Base-by-base conservation (phyloP, 2,113 vertebrate species). In the Orientallactaga bullata region DNA sequence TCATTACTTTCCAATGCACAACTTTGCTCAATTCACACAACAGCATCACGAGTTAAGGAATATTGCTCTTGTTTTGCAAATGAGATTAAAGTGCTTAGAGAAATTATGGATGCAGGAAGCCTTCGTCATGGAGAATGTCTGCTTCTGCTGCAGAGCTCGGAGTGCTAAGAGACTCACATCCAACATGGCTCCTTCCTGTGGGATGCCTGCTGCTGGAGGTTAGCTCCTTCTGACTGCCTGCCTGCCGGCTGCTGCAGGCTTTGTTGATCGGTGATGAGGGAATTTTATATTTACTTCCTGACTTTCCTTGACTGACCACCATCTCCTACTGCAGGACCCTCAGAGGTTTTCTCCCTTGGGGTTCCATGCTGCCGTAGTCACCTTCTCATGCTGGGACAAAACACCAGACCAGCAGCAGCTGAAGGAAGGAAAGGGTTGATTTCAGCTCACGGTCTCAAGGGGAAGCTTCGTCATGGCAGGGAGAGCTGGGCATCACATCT, bases 131-230 rank as follows among this genome's bases (percentile, higher is more conserved):
- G 66, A 30, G 71, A 26, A 86, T 6, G 35, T 20, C 24, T 3
- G 11, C 16, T 42, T 73, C 63, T 63, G n/a, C 42, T 32, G n/a
- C 39, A 13, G 55, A 5, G 18, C 4, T 0, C 1, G 24, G 51
- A 37, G 26, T 79, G 55, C 55, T 55, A 55, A 55, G 7, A 55
- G 55, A 55, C 15, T 55, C 12, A 2, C 55, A 55, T 6, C 11
- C 11, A 55, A 7, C 51, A 13, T 58, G 23, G 26, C 18, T 16
- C 51, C 8, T 32, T 21, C n/a, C 5, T 11, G 66, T 1, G 1
- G 18, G 71, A n/a, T 2, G 0, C 17, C 63, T 24, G 7, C 15
- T 5, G 0, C 1, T 1, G 11, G 9, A 7, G 4, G 0, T 21
- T n/a, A 0, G 0, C 8, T 5, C 42, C 8, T 47, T 55, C 55